Base-by-base conservation (phyloP, 2,888 invertebrate species). In the Sesia apiformis region DNA sequence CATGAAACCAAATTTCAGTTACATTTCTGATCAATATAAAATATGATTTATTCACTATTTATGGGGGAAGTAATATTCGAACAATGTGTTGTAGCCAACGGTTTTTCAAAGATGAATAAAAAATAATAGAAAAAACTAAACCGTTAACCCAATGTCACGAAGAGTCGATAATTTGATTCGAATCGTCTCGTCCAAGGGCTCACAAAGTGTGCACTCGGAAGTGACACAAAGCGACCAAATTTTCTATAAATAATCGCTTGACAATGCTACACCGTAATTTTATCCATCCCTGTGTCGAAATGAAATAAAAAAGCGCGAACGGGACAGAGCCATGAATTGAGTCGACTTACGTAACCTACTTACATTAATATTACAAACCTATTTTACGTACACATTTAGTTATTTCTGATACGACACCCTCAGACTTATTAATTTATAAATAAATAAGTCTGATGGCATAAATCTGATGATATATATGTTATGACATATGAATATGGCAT, bases 221-320 rank as follows among this genome's bases (percentile, higher is more conserved):
- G 76, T 76, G 71, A 72, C 76, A 87, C 85, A 87, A 88, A 84
- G 83, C 76, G 73, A 70, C 81, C 76, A 81, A 87, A 84, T 85
- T 85, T 84, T 87, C 84, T 87, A 88, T 85, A 87, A 88, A 87
- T 88, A 87, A 86, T 86, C 85, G 82, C 73, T 73, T 80, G 72
- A 88, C 87, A 87, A 87, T 84, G 76, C 76, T 67, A 70, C 69
- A 67, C 68, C 72, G 87, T 85, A 85, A 86, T 84, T 86, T 86
- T 81, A 86, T 85, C 84, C 84, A 79, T 80, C 84, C 84, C 79
- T 81, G 74, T 81, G 81, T 84, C 78, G 82, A 82, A 83, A 85
- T 84, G 76, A 70, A 77, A 77, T 82, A 84, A 88, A 86, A 85
- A 86, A 84, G 62, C 64, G 62, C 63, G 57, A 66, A 62, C 57